Percentiles rank a stretch among this genome's conserved stretches.
These are phyloP conservation scores for Habropoda laboriosa DNA, from an alignment of 1,140 invertebrate genomes.

Conservation along the genomic window DNA sequence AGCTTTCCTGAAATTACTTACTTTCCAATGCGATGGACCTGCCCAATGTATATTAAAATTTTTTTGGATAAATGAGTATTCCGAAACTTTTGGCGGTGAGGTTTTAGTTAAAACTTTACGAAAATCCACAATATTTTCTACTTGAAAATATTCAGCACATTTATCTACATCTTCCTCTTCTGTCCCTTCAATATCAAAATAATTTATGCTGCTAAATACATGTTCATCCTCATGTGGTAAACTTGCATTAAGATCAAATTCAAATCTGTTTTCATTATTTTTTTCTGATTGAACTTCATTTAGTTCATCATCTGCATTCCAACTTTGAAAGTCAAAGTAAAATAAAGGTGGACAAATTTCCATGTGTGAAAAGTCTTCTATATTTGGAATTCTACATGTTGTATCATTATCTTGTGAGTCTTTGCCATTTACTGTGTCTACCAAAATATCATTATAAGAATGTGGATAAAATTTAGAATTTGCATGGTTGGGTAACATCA, in stretches of 20 bases:
- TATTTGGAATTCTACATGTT: background rate
- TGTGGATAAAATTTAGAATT: slow-evolving; percentile 62
- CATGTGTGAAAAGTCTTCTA: slow-evolving; percentile 47
- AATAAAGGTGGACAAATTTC: slow-evolving; percentile 61
- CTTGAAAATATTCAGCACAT: slow-evolving; percentile 29
- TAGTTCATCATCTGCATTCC: slow-evolving; percentile 67
- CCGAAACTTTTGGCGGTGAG: slow-evolving; percentile 68
- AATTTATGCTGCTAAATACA: slow-evolving; percentile 41
- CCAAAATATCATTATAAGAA: slow-evolving; percentile 64
- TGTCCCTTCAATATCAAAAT: slow-evolving; percentile 57
- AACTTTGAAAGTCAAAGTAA: slow-evolving; percentile 71
- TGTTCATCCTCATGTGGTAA: slow-evolving; percentile 61
- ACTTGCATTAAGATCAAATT: slow-evolving; percentile 76
- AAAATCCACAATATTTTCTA: slow-evolving; percentile 69
- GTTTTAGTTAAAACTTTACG: slow-evolving; percentile 73
- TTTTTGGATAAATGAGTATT: slow-evolving; percentile 87
- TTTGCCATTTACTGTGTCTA: slow-evolving; percentile 51
- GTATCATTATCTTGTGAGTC: background rate
- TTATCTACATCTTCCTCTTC: slow-evolving; percentile 47
- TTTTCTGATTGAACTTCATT: slow-evolving; percentile 29
- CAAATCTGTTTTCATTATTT: slow-evolving; percentile 57
- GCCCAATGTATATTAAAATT: slow-evolving; percentile 86
- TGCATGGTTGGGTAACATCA: slow-evolving; percentile 70
- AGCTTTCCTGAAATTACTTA: slow-evolving; percentile 64
- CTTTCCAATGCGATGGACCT: slow-evolving; percentile 89